Conservation (phyloP, 2,113 vertebrate genomes). For the Clarias macrocephalus region DNA sequence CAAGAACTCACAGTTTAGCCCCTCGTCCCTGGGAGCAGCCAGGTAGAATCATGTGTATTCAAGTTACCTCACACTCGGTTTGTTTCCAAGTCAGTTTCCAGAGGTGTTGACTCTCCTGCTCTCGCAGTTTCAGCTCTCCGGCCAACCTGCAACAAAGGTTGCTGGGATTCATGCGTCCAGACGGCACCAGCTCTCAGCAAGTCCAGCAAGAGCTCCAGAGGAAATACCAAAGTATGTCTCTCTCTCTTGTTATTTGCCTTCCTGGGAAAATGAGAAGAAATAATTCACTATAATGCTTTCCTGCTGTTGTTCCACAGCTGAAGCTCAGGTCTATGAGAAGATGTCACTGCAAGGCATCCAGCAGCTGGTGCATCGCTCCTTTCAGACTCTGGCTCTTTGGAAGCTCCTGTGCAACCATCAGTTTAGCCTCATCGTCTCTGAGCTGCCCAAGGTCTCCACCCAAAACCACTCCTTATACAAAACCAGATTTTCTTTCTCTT, state of each 20-base stretch:
- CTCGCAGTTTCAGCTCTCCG: conserved; percentile 78
- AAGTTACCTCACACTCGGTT: not conserved
- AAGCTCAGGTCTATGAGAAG: conserved; percentile 92
- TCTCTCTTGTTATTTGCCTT: not conserved
- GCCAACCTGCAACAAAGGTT: conserved; percentile 89
- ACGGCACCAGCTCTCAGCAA: conserved; percentile 88
- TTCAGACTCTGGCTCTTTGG: conserved; percentile 91
- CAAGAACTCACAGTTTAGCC: conserved; percentile 92
- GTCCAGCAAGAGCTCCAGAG: conserved; percentile 95
- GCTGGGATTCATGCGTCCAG: conserved; percentile 87
- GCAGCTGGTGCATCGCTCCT: conserved; percentile 90
- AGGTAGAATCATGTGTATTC: conserved; percentile 71
- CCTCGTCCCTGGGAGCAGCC: conserved; percentile 82
- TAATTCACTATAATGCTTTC: not conserved
- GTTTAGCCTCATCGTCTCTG: conserved; percentile 87
- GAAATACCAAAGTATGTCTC: conserved; percentile 86
- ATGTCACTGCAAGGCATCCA: conserved; percentile 90
- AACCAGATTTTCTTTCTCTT: not conserved
- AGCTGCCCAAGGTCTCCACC: conserved; percentile 86
- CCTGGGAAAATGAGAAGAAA: not conserved
- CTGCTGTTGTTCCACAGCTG: conserved; percentile 68
- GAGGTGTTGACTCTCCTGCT: not conserved
- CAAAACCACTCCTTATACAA: not conserved
- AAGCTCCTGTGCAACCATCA: conserved; percentile 95
- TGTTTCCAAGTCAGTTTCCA: not conserved